Conservation (phyloP, 2,113 vertebrate genomes). For the Garra rufa region DNA sequence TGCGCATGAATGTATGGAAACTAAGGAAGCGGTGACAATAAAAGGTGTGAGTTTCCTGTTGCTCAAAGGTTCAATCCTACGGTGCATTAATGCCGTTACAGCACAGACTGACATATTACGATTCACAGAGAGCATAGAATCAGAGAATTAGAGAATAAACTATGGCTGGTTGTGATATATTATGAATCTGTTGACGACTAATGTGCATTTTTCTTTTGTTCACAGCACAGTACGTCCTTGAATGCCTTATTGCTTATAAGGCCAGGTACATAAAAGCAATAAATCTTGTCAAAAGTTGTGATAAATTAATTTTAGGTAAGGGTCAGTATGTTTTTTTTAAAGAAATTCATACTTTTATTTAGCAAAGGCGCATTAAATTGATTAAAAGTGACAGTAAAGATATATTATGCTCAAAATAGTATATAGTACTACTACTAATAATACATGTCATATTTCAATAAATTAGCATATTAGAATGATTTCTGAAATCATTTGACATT, state of each 20-base stretch:
- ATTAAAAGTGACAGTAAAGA: too few species aligned
- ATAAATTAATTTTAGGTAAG: background rate
- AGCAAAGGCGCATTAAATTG: too few species aligned
- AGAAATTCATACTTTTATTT: too few species aligned
- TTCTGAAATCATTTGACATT: background rate
- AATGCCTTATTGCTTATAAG: background rate
- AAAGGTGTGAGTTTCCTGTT: conserved; percentile 32
- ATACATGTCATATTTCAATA: too few species aligned
- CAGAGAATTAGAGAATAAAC: background rate
- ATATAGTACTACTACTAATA: too few species aligned
- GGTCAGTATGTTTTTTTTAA: too few species aligned
- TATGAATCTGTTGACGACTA: background rate
- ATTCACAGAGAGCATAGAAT: background rate
- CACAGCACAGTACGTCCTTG: background rate
- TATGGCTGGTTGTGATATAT: background rate
- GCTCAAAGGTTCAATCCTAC: background rate
- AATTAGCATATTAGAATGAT: background rate
- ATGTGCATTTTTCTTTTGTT: background rate
- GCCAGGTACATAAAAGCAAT: background rate
- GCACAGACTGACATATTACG: background rate
- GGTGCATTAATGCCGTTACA: background rate
- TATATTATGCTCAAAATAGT: too few species aligned
- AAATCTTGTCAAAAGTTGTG: background rate
- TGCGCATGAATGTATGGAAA: conserved; percentile 13
- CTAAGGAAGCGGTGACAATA: background rate